A percentile compares a stretch with the other conserved stretches of the same genome.
phyloP scores from a whole-genome alignment of 2,797 vertebrate species.

The Danionella dracula region DNA sequence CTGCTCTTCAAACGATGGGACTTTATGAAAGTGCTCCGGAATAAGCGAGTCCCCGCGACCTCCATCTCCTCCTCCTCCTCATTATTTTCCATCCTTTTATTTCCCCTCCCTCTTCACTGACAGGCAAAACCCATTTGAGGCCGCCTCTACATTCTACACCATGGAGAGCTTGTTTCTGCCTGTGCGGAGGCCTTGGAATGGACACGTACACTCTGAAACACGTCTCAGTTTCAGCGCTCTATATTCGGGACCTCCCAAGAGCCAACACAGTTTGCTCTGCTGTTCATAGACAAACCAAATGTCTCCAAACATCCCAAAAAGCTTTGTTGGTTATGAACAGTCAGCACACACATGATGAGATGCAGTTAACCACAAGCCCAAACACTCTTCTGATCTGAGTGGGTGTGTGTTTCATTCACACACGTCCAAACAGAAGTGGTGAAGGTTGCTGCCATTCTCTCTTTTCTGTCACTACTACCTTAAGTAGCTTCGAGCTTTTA shows the following conservation, averaged over 20 bases:
- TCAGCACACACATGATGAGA: conserved; percentile 32
- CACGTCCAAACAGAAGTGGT: conserved; percentile 39
- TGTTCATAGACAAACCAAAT: conserved; percentile 1
- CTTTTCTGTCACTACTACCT: conserved; percentile 47
- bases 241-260: conserved; percentile 42
- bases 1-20: conserved; percentile 25
- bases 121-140: conserved; percentile 44
- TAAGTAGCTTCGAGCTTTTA: no score
- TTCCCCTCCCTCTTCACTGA: conserved; percentile 27
- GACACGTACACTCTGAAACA: conserved; percentile 27
- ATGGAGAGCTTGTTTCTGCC: conserved; percentile 44
- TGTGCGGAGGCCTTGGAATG: conserved; percentile 48
- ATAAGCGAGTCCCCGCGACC: conserved; percentile 23
- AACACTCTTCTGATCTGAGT: conserved; percentile 37
- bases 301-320: not conserved
- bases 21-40: conserved; percentile 18
- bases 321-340: conserved; percentile 7
- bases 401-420: conserved; percentile 21
- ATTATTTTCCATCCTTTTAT: conserved; percentile 28
- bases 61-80: not conserved
- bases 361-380: conserved; percentile 31
- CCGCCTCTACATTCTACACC: conserved; percentile 37
- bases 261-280: conserved; percentile 39
- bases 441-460: conserved; percentile 60
- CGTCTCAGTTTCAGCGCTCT: conserved; percentile 30